Percentiles rank a stretch among this genome's conserved stretches.
Conservation (phyloP, 2,797 vertebrate species). For the Columba guinea region DNA sequence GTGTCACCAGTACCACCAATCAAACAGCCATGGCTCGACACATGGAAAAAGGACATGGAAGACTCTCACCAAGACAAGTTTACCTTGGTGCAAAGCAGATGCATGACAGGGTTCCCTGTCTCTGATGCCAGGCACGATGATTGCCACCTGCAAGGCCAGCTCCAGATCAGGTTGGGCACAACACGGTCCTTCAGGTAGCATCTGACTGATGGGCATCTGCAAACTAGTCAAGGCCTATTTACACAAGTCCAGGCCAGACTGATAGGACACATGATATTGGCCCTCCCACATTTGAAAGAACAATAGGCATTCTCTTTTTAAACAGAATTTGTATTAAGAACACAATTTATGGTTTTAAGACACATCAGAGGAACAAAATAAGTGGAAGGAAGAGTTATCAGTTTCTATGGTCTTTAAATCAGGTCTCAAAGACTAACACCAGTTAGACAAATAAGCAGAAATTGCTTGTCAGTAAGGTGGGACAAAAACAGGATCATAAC, state of each 20-base stretch:
- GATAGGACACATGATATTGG: not conserved
- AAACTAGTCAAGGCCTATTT: not conserved
- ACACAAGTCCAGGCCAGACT: not conserved
- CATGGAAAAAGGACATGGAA: not conserved
- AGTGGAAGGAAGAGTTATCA: not conserved
- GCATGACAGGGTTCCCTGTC: too few relatives aligned
- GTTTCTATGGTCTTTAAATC: not conserved
- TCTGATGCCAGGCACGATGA: not conserved
- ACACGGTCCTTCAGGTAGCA: not conserved
- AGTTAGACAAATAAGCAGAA: not conserved
- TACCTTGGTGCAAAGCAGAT: not conserved
- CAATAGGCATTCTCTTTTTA: not conserved
- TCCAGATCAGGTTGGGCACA: not conserved
- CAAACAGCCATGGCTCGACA: not conserved
- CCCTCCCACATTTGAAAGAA: not conserved
- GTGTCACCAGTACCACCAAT: not conserved
- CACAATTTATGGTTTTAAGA: not conserved
- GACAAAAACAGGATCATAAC: conserved; percentile 33
- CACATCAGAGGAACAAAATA: not conserved
- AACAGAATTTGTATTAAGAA: not conserved
- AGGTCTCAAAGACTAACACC: not conserved
- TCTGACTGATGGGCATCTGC: not conserved
- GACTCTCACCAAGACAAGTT: not conserved
- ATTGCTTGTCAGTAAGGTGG: not conserved
- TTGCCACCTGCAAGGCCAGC: not conserved